Evolutionary conservation across 2,888 invertebrate species (phyloP).

Genomic region (Protula sp.): DNA sequence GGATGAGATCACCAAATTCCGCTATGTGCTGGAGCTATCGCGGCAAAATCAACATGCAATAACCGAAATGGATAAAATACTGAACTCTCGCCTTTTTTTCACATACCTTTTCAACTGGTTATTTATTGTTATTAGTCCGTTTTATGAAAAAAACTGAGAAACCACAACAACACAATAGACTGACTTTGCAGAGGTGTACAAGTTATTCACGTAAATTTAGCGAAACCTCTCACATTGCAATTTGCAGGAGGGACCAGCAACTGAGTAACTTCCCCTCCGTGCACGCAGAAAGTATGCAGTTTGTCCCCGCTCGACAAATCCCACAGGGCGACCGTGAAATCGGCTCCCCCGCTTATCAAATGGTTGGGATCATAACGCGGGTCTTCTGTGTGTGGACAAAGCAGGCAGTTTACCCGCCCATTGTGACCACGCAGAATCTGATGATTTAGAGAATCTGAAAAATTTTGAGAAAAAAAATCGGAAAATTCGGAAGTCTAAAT

Average conservation of each 20-base stretch:
- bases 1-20: too few relatives aligned
- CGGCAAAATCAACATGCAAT: too few relatives aligned
- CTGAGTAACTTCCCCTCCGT: slow-evolving; percentile 94
- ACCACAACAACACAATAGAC: too few relatives aligned
- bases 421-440: slow-evolving; percentile 66
- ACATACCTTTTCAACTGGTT: too few relatives aligned
- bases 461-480: background rate
- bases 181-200: too few relatives aligned
- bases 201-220: too few relatives aligned
- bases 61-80: too few relatives aligned
- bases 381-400: slow-evolving; percentile 88
- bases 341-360: slow-evolving; percentile 89
- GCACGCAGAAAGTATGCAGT: slow-evolving; percentile 91
- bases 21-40: too few relatives aligned
- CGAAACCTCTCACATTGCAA: slow-evolving; percentile 53
- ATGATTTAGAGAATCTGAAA: slow-evolving; percentile 17
- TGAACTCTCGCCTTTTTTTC: too few relatives aligned
- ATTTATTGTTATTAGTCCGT: too few relatives aligned
- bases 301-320: slow-evolving; percentile 83
- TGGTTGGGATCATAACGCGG: slow-evolving; percentile 59
- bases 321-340: slow-evolving; percentile 96
- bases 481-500: background rate
- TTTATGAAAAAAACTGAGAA: too few relatives aligned
- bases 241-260: slow-evolving; percentile 89
- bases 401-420: slow-evolving; percentile 86